phyloP scores from a whole-genome alignment of 2,113 vertebrate genomes.

The Thalassoma bifasciatum region DNA sequence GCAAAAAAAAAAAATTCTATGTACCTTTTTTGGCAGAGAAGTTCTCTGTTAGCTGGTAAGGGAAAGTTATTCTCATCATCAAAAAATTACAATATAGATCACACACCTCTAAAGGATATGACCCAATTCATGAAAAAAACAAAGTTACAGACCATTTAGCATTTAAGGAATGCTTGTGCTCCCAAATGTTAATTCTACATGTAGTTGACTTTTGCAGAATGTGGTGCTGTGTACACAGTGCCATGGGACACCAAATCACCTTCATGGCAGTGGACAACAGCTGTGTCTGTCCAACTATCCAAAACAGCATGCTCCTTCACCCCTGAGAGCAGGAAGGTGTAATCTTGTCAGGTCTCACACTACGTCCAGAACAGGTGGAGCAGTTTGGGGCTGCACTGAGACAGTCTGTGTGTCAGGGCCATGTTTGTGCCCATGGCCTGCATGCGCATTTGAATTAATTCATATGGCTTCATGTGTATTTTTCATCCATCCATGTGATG shows the following conservation, averaged over 20 bases:
- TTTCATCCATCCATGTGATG: constrained; percentile 51
- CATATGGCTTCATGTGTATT: constrained; percentile 42
- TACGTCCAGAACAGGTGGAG: constrained; percentile 61
- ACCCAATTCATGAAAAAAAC: background rate
- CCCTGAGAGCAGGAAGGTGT: constrained; percentile 51
- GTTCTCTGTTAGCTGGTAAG: background rate
- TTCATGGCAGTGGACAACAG: constrained; percentile 52
- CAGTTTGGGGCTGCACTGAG: constrained; percentile 38
- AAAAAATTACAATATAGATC: background rate
- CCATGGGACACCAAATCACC: constrained; percentile 44
- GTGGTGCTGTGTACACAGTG: constrained; percentile 18
- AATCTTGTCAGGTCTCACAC: constrained; percentile 46
- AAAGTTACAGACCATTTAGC: background rate
- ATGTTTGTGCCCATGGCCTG: constrained; percentile 26
- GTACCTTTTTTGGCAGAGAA: background rate
- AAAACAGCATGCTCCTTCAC: constrained; percentile 62
- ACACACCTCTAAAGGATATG: background rate
- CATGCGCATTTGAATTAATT: constrained; percentile 2
- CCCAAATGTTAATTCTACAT: constrained; percentile 6
- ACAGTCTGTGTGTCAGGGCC: constrained; percentile 43
- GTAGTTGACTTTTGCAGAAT: constrained; percentile 29
- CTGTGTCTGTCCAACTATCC: constrained; percentile 60
- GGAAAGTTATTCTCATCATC: background rate
- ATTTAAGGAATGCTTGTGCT: background rate
- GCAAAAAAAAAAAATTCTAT: too few species aligned